Evolutionary conservation across 2,888 invertebrate genomes (phyloP), one percentile per base, ranked within the genome.

Genomic region (Polydesmus complanatus): DNA sequence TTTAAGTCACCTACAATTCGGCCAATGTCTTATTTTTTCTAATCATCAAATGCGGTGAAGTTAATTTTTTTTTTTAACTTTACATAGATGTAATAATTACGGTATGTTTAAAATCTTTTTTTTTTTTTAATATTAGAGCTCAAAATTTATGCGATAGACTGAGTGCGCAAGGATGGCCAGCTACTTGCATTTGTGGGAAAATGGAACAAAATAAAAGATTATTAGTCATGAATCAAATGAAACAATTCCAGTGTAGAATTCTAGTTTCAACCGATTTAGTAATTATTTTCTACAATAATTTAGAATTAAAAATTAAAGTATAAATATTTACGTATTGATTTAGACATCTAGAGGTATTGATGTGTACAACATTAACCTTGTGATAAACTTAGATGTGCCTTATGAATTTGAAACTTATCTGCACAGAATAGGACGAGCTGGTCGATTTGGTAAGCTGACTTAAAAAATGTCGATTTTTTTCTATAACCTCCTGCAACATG

Each of bases 401-500:
- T 70, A 70, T 64, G 85, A 88, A 69, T 79, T 82, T 66, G 83
- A 86, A 65, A 91, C 88, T 21, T 94, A 94, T 77, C 79, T 94
- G 64, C 97, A 98, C 77, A 80, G 97, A 70, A 93, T 95, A 71
- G 97, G 97, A 1, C 80, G 97, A 68, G 93, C 95, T 52, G 97
- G 97, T 0, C 79, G 97, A 64, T 97, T 86, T 78, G 97, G 96
- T 63, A 49, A 51, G 25, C 18, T 23, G 23, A 11, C 8, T 47
- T 47, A 47, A 21, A 14, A 3, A 21, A 48, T 2, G 23, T 25
- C 50, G 19, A 23, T 22, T 48, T 8, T 48, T n/a, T 8, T 21
- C 19, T 21, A 18, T 14, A 21, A 51, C 22, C 5, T 21, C 51
- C 19, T 51, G 19, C n/a, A 26, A 8, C n/a, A 5, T 58, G n/a